Conservation (phyloP, 1,140 invertebrate genomes). For the Dendroctonus ponderosae region DNA sequence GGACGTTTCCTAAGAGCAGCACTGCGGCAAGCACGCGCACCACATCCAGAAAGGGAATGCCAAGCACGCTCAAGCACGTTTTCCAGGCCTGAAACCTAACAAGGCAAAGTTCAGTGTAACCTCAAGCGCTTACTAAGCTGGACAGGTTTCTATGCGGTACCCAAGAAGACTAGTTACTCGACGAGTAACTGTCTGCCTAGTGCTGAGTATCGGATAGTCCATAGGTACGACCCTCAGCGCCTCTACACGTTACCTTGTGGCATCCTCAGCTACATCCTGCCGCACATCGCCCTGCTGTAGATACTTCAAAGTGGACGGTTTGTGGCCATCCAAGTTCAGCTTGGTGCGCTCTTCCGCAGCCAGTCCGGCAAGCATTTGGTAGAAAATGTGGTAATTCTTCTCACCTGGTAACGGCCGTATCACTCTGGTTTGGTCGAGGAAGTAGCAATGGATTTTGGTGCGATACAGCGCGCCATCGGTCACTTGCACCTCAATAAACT, state of each 20-base stretch:
- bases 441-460: conserved; percentile 95
- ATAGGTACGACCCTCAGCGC: no score
- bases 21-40: conserved; percentile 88
- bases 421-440: conserved; percentile 89
- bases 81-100: conserved; percentile 84
- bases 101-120: no score
- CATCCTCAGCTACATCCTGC: conserved; percentile 76
- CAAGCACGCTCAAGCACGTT: conserved; percentile 81
- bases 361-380: conserved; percentile 92
- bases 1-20: conserved; percentile 86
- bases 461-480: conserved; percentile 93
- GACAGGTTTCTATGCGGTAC: no score
- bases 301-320: conserved; percentile 76
- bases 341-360: conserved; percentile 81
- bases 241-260: conserved; percentile 55
- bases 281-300: conserved; percentile 71
- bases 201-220: neutral
- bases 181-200: neutral
- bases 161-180: no score
- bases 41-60: conserved; percentile 92
- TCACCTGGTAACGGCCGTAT: conserved; percentile 81
- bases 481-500: conserved; percentile 95
- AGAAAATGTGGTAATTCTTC: conserved; percentile 97
- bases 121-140: no score
- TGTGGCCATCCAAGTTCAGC: conserved; percentile 81